These are phyloP conservation scores for Cetonia aurata DNA, from an alignment of 2,888 invertebrate species.

Conservation along the genomic window DNA sequence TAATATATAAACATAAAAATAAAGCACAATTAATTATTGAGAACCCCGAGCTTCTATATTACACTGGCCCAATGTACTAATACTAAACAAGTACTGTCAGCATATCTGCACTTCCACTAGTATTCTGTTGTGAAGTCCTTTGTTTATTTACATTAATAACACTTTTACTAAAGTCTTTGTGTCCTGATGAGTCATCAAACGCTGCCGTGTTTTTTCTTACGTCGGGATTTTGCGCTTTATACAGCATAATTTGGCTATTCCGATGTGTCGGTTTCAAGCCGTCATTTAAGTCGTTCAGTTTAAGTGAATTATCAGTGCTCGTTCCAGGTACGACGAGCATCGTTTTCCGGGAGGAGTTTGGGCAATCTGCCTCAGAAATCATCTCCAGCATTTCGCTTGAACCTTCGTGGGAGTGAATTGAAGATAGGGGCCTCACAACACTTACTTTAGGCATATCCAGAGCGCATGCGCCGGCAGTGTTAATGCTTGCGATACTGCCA, in stretches of 20 bases:
- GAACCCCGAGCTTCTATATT: constrained; percentile 49
- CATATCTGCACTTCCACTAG: constrained; percentile 65
- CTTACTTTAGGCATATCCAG: constrained; percentile 67
- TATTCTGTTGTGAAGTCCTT: constrained; percentile 64
- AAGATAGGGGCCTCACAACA: constrained; percentile 64
- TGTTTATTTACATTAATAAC: constrained; percentile 73
- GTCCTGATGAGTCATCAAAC: constrained; percentile 69
- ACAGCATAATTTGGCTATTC: constrained; percentile 77
- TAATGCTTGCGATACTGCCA: constrained; percentile 68
- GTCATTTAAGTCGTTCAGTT: constrained; percentile 60
- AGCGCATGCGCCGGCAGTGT: constrained; percentile 61
- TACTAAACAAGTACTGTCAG: constrained; percentile 71
- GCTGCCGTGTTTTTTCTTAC: constrained; percentile 86
- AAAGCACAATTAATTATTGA: constrained; percentile 30
- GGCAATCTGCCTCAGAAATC: constrained; percentile 71
- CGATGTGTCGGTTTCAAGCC: constrained; percentile 68
- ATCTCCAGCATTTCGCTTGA: constrained; percentile 75
- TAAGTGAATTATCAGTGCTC: constrained; percentile 61
- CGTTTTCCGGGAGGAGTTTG: constrained; percentile 64
- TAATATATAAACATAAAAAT: constrained; percentile 16
- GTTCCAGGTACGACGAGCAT: constrained; percentile 66
- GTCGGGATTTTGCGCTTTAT: constrained; percentile 88
- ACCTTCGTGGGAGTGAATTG: constrained; percentile 66
- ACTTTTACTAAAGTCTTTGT: constrained; percentile 84
- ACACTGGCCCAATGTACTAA: constrained; percentile 58